Percentiles rank a stretch among this genome's conserved stretches.
Evolutionary conservation across 2,797 vertebrate species (phyloP).

Genomic region (Anguilla anguilla): DNA sequence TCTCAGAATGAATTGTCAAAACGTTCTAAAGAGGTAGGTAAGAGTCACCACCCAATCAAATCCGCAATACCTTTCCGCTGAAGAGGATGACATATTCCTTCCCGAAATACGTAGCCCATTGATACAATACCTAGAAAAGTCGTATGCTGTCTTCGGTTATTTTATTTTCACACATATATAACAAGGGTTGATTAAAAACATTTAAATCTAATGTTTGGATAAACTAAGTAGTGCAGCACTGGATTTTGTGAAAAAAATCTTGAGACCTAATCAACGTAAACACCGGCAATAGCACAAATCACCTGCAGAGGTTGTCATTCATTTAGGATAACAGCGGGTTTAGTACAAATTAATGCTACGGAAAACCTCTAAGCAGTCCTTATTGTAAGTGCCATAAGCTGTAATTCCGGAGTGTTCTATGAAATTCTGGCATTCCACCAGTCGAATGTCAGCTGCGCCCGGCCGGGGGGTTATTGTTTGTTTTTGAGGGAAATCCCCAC

Average conservation of each 20-base stretch:
- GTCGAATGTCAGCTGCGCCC: background rate
- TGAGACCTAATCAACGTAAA: background rate
- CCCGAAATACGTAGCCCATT: background rate
- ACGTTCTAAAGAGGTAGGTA: background rate
- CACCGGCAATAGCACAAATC: background rate
- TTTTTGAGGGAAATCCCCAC: conserved; percentile 32
- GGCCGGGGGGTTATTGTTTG: background rate
- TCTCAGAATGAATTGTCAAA: background rate
- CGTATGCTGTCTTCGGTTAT: background rate
- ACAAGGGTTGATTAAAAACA: background rate
- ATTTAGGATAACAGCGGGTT: background rate
- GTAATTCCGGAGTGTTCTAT: background rate
- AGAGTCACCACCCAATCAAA: background rate
- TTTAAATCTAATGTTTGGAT: background rate
- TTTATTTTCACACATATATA: background rate
- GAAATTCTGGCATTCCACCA: background rate
- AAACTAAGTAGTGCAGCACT: background rate
- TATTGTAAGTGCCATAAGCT: background rate
- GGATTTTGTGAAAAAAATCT: background rate
- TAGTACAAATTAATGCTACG: background rate
- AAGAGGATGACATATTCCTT: background rate
- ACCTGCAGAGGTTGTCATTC: background rate
- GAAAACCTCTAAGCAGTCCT: background rate
- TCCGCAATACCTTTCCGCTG: background rate
- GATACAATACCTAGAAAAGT: background rate